Percentiles rank a stretch among this genome's conserved stretches.
Evolutionary conservation across 2,797 vertebrate genomes (phyloP).

Genomic region (Acridotheres tristis): DNA sequence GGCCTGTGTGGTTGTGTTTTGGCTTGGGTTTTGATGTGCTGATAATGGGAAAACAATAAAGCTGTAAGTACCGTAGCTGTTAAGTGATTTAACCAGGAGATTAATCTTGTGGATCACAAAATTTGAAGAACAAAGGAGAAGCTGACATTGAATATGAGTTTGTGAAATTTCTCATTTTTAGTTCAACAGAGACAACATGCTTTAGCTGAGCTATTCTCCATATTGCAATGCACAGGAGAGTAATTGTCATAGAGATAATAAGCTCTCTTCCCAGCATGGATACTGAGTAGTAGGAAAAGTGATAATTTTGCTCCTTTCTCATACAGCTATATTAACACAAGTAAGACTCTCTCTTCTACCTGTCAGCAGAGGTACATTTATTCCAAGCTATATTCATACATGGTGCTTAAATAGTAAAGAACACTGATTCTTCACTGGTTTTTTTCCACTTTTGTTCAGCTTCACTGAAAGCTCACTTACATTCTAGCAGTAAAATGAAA

Average conservation of each 20-base stretch:
- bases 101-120: neutral
- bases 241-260: slow-evolving; percentile 39
- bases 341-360: neutral
- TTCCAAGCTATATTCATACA: neutral
- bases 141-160: neutral
- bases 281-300: slow-evolving; percentile 5
- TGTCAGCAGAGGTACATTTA: slow-evolving; percentile 15
- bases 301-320: slow-evolving; percentile 44
- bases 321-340: slow-evolving; percentile 6
- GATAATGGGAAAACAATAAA: neutral
- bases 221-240: slow-evolving; percentile 49
- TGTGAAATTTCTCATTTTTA: slow-evolving; percentile 52
- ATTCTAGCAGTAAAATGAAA: neutral
- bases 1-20: neutral
- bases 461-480: neutral
- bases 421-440: neutral
- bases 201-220: slow-evolving; percentile 18
- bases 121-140: slow-evolving; percentile 21
- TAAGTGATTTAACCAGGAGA: neutral
- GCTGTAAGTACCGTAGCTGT: neutral
- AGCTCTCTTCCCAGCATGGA: slow-evolving; percentile 26
- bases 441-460: neutral
- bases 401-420: neutral
- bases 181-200: slow-evolving; percentile 13
- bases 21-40: neutral